phyloP scores from a whole-genome alignment of 2,888 invertebrate genomes.

The Pterobdella sp. region DNA sequence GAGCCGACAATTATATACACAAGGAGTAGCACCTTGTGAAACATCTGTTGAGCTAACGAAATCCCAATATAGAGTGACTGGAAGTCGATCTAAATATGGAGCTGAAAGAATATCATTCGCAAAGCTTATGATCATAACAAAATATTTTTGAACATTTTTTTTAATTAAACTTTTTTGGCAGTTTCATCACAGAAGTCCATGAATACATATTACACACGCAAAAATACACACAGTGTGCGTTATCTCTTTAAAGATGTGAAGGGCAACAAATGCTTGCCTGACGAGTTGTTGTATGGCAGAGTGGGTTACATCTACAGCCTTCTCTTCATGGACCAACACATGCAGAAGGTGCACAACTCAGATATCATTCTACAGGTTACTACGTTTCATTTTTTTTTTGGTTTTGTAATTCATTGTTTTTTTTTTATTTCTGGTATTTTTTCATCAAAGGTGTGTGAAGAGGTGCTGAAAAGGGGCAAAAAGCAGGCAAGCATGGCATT shows the following conservation, averaged over 20 bases:
- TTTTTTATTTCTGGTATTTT: neutral
- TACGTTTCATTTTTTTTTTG: no score
- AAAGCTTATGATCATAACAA: neutral
- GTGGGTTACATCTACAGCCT: slow-evolving; percentile 73
- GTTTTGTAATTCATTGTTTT: neutral
- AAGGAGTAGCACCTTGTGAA: no score
- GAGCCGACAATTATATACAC: no score
- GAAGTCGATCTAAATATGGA: no score
- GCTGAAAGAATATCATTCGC: no score
- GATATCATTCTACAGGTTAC: neutral
- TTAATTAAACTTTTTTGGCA: neutral
- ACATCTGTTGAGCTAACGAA: no score
- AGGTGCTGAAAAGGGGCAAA: neutral
- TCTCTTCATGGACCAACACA: slow-evolving; percentile 64
- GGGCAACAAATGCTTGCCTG: slow-evolving; percentile 56
- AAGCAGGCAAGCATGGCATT: neutral
- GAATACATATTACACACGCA: neutral
- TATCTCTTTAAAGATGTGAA: slow-evolving; percentile 57
- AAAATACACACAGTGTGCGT: slow-evolving; percentile 56
- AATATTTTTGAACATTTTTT: neutral
- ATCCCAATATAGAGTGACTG: no score
- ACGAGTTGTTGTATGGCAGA: slow-evolving; percentile 78
- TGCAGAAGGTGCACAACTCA: slow-evolving; percentile 53
- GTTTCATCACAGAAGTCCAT: no score
- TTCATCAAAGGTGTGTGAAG: neutral